A percentile compares a stretch with the other conserved stretches of the same genome.
Conservation (phyloP, 2,113 vertebrate genomes). For the Siniperca knerii region DNA sequence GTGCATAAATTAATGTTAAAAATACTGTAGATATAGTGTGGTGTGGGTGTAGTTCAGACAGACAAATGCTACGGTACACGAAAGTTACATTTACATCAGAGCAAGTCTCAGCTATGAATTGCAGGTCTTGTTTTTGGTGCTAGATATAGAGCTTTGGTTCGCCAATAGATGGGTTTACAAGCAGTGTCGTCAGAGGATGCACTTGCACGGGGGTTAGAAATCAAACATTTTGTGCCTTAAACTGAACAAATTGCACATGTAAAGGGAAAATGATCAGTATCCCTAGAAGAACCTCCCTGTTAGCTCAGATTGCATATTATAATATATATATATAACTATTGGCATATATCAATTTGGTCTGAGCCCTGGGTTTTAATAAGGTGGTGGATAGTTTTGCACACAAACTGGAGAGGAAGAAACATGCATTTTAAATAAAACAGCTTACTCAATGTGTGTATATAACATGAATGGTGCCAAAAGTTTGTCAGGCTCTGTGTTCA, state of each 20-base stretch:
- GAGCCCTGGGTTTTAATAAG: not conserved
- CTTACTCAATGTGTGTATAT: not conserved
- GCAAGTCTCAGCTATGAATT: not conserved
- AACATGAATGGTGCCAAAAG: no score
- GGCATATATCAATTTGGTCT: not conserved
- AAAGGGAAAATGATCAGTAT: not conserved
- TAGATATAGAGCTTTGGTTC: not conserved
- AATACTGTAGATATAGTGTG: not conserved
- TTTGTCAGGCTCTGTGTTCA: no score
- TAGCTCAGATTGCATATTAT: not conserved
- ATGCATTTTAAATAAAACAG: no score
- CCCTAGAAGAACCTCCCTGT: not conserved
- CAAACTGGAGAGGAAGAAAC: not conserved
- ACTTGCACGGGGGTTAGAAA: no score
- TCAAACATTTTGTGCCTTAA: not conserved
- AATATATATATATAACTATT: not conserved
- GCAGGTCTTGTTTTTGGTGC: not conserved
- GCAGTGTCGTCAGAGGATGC: not conserved
- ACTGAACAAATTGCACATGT: not conserved
- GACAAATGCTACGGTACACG: not conserved
- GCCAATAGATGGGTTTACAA: not conserved
- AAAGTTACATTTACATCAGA: slow-evolving; percentile 11
- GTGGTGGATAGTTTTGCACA: not conserved
- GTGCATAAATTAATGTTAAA: slow-evolving; percentile 17
- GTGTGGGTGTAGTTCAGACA: slow-evolving; percentile 13